phyloP scores from a whole-genome alignment of 2,113 vertebrate genomes.

The Notothenia coriiceps region DNA sequence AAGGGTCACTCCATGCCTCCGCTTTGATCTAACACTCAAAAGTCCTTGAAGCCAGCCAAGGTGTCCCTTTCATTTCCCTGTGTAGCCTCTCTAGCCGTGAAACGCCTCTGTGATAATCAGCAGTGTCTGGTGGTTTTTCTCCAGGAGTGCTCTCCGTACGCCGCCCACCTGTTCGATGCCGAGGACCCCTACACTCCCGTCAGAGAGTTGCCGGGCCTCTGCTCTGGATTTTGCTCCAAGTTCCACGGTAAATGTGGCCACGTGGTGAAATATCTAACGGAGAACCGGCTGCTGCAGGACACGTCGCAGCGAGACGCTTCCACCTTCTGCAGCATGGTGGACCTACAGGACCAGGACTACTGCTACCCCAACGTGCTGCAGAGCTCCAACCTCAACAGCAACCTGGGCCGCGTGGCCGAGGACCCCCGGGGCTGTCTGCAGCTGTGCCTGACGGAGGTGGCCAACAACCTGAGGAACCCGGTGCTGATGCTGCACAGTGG shows the following conservation, averaged over 20 bases:
- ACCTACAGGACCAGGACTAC: conserved; percentile 86
- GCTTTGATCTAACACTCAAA: background rate
- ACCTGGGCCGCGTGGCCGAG: conserved; percentile 80
- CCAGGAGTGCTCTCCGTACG: conserved; percentile 90
- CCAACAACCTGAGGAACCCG: conserved; percentile 86
- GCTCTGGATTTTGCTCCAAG: conserved; percentile 84
- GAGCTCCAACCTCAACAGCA: conserved; percentile 77
- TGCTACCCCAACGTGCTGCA: conserved; percentile 88
- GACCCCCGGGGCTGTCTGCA: conserved; percentile 85
- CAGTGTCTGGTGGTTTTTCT: background rate
- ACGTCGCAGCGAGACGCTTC: conserved; percentile 59
- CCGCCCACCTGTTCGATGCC: conserved; percentile 88
- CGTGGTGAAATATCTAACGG: conserved; percentile 81
- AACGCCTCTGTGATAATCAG: background rate
- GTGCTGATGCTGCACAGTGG: conserved; percentile 85
- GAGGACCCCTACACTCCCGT: conserved; percentile 86
- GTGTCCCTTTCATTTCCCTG: background rate
- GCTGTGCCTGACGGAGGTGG: conserved; percentile 87
- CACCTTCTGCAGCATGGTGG: conserved; percentile 84
- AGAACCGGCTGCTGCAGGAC: conserved; percentile 68
- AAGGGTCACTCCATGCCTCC: background rate
- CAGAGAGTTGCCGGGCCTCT: conserved; percentile 87
- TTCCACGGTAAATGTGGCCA: conserved; percentile 84
- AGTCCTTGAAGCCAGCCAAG: background rate
- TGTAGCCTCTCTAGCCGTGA: background rate